Percentiles rank a stretch among this genome's conserved stretches.
These are phyloP conservation scores for Coelogynopora nodosa DNA, from an alignment of 2,888 invertebrate genomes.

Conservation along the genomic window DNA sequence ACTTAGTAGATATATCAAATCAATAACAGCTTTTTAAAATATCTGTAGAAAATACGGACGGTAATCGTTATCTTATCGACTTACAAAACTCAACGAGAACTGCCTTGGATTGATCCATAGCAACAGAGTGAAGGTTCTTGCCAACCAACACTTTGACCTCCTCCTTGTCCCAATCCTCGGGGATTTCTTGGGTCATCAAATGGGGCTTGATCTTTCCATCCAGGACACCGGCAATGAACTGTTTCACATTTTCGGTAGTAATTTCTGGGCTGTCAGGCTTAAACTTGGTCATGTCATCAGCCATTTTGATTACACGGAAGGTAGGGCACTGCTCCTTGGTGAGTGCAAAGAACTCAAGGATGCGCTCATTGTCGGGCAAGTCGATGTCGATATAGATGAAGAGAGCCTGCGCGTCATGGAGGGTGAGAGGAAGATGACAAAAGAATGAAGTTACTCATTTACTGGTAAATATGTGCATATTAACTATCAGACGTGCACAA, in stretches of 20 bases:
- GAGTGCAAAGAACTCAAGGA: constrained; percentile 98
- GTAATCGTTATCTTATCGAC: no score
- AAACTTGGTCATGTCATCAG: constrained; percentile 89
- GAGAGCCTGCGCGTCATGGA: constrained; percentile 69
- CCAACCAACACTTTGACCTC: constrained; percentile 89
- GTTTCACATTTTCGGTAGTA: constrained; percentile 68
- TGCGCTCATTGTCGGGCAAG: constrained; percentile 89
- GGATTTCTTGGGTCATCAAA: constrained; percentile 81
- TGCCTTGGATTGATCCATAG: constrained; percentile 76
- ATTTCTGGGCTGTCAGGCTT: constrained; percentile 73
- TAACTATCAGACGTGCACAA: no score
- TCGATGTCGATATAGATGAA: constrained; percentile 92
- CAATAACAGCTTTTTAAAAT: no score
- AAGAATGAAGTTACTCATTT: no score
- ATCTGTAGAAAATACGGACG: no score
- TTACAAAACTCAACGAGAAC: constrained; percentile 98
- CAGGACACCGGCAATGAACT: constrained; percentile 82
- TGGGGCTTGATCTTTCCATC: constrained; percentile 91
- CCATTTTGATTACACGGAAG: constrained; percentile 84
- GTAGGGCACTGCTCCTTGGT: constrained; percentile 73
- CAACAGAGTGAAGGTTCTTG: constrained; percentile 90
- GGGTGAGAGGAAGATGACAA: no score
- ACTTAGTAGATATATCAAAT: no score
- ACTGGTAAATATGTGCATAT: no score
- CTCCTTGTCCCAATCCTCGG: constrained; percentile 91